Base-by-base conservation (phyloP, 2,888 invertebrate genomes). In the Synanthedon andrenaeformis region DNA sequence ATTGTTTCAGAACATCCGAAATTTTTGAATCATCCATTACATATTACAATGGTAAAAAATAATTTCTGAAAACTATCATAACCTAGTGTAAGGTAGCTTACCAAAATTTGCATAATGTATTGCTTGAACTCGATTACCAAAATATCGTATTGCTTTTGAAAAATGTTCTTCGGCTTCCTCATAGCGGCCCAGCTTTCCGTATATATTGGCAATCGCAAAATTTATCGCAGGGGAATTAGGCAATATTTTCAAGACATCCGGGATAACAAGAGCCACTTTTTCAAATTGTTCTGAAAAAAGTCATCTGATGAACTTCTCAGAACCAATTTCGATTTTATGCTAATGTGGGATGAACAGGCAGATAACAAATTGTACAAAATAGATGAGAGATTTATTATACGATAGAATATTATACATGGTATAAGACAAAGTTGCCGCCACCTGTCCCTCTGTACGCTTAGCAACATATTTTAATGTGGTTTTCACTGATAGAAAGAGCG, bases 31-130 rank as follows among this genome's bases (percentile, higher is more conserved):
- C 5, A 3, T 23, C 2, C 3, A 23, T 23, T 23, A 23, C 23
- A 23, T 23, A 23, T 23, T 4, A 23, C 3, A 4, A 23, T 23
- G 23, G 23, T 23, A 17, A 23, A 23, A 23, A 23, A 23, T 23
- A 23, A 23, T 23, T 23, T 23, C 23, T 23, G 23, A 23, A 23
- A 23, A 23, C 23, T 23, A 23, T 23, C 3, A 23, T 23, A 23
- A 23, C 5, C 5, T 23, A 23, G 23, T 23, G 23, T 23, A n/a
- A n/a, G n/a, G n/a, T 23, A 5, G 42, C 80, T 79, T 82, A 95
- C 97, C 97, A 62, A 98, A 89, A 88, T 99, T 98, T 2, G 95
- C 92, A 71, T 93, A 93, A 82, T 95, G 96, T 54, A 94, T 89
- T n/a, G 95, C 92, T 74, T 94, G 93, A 11, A 88, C 84, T 10